Percentiles rank a stretch among this genome's conserved stretches.
Evolutionary conservation across 1,140 invertebrate species (phyloP).

Genomic region (Bombus picipes): DNA sequence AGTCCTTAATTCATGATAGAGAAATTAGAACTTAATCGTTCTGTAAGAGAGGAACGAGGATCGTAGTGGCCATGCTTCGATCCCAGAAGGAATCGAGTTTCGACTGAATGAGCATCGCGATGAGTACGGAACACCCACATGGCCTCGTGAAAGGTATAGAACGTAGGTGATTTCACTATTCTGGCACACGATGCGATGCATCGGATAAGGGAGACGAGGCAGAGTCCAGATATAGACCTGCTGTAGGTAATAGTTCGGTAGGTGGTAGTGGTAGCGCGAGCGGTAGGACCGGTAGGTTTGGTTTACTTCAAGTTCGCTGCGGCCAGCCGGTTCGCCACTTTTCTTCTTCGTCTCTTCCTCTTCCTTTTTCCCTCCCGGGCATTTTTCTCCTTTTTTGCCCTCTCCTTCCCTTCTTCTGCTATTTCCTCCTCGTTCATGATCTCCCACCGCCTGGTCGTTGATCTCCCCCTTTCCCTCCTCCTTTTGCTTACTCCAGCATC

Average conservation of each 20-base stretch:
- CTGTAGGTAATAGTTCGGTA: slow-evolving; percentile 61
- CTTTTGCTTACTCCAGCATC: background rate
- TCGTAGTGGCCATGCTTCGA: no score
- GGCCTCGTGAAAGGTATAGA: slow-evolving; percentile 9
- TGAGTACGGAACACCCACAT: slow-evolving; percentile 36
- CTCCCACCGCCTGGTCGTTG: slow-evolving; percentile 50
- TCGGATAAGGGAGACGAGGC: slow-evolving; percentile 50
- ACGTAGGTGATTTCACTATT: slow-evolving; percentile 57
- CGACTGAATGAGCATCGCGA: background rate
- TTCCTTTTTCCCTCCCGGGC: slow-evolving; percentile 14
- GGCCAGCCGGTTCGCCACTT: slow-evolving; percentile 62
- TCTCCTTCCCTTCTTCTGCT: slow-evolving; percentile 20
- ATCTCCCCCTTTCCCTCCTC: slow-evolving; percentile 9
- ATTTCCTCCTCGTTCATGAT: slow-evolving; percentile 54
- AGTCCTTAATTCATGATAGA: background rate
- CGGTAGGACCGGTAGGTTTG: slow-evolving; percentile 72
- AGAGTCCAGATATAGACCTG: slow-evolving; percentile 61
- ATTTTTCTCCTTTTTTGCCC: slow-evolving; percentile 41
- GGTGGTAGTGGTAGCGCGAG: slow-evolving; percentile 63
- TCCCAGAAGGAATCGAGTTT: background rate
- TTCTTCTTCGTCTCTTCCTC: slow-evolving; percentile 57
- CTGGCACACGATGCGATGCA: slow-evolving; percentile 28
- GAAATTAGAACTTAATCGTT: background rate
- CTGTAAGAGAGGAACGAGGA: background rate
- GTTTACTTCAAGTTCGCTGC: slow-evolving; percentile 68